Conservation (phyloP, 2,888 invertebrate species). For the Tenthredo livida region DNA sequence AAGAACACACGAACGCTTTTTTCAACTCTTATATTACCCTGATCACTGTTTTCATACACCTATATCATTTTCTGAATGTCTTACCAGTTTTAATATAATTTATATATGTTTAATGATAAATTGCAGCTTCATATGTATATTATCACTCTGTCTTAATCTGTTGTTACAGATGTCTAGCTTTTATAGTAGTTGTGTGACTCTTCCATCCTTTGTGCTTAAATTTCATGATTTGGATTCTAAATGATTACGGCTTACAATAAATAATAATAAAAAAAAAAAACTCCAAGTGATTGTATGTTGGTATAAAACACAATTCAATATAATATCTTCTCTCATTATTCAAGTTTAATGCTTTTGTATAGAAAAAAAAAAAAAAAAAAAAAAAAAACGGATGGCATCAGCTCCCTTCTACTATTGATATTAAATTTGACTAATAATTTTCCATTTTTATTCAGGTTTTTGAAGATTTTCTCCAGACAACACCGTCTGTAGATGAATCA, state of each 20-base stretch:
- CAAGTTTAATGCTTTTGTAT: constrained; percentile 1
- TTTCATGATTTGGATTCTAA: background rate
- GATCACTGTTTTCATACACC: background rate
- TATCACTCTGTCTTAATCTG: background rate
- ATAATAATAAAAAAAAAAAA: background rate
- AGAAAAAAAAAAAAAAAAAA: background rate
- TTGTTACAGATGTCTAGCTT: background rate
- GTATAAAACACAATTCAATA: constrained; percentile 14
- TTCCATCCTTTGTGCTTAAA: background rate
- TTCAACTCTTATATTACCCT: background rate
- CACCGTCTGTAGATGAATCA: constrained; percentile 58
- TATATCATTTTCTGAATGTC: background rate
- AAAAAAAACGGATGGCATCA: constrained; percentile 24
- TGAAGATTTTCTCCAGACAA: constrained; percentile 73
- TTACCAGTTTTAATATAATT: background rate
- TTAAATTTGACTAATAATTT: constrained; percentile 1
- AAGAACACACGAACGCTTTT: background rate
- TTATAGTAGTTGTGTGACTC: background rate
- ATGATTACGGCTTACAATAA: background rate
- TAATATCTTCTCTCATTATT: background rate
- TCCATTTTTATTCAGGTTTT: constrained; percentile 68
- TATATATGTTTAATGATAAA: background rate
- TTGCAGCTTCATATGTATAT: background rate
- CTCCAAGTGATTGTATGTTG: background rate
- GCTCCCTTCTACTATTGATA: background rate